Evolutionary conservation across 35 echinoderm and acorn worm genomes (phyloP), one percentile per base, ranked within the genome.

Genomic region (Apostichopus californicus): DNA sequence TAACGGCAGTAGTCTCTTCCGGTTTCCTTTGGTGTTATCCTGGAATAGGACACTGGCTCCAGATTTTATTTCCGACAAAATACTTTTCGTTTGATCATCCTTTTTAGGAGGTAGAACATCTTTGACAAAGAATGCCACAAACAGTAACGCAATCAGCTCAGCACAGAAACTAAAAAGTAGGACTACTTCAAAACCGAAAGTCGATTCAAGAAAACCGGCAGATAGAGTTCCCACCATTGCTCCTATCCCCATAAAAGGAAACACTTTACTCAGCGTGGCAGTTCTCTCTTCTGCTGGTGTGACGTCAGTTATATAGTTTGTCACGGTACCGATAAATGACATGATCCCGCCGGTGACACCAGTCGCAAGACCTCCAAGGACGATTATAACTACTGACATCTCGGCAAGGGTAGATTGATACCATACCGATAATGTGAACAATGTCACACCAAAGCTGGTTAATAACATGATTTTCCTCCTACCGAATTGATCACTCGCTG

Each of bases 201-300:
- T 54, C 18, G 66, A 77, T 77, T 90, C 88, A 55, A 96, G 77
- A 28, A 93, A 18, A 58, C 97, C 97, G 0, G 94, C 96, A 11
- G 87, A 91, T 9, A 98, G 52, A 5, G 93, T 90, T 5, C 97
- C 97, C 15, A 73, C 83, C 34, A 94, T 96, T 20, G 90, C 88
- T 1, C 97, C 97, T 12, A 98, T 63, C 26, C 93, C 95, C 77
- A 96, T 91, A 73, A 98, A 96, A 26, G 97, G 93, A 75, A 94
- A 56, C 22, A 96, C 77, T 8, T 90, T 91, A 79, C 97, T 95
- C 0, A 98, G 92, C 3, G 84, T 68, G 24, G 90, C 80, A 23
- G 97, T 98, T 9, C 97, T 88, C 68, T 93, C 73, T 11, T 94
- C 87, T 58, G 53, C 91, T 10, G 93, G 93, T 13, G 97, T 98